These are phyloP conservation scores for Plestiodon gilberti DNA, from an alignment of 2,113 vertebrate species.

Conservation along the genomic window DNA sequence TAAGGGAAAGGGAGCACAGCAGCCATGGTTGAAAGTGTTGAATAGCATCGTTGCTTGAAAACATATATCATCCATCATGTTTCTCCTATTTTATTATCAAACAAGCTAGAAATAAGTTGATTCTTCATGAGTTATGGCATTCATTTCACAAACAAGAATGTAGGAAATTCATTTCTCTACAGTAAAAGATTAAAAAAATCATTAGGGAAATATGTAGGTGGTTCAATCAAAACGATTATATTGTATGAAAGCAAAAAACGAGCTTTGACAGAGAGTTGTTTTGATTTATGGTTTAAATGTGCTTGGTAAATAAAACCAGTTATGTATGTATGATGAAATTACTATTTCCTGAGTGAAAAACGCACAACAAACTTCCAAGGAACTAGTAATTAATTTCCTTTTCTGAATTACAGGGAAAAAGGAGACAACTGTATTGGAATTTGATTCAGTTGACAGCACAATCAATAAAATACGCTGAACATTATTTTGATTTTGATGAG, in stretches of 20 bases:
- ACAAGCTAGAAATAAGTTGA: slow-evolving; percentile 54
- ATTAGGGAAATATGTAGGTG: slow-evolving; percentile 63
- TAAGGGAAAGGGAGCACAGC: slow-evolving; percentile 39
- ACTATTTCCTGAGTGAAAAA: slow-evolving; percentile 40
- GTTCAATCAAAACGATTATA: slow-evolving; percentile 61
- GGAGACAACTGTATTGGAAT: background rate
- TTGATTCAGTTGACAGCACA: background rate
- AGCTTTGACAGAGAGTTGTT: slow-evolving; percentile 54
- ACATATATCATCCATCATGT: slow-evolving; percentile 58
- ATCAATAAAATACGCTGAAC: background rate
- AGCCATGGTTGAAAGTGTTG: slow-evolving; percentile 33
- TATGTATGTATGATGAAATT: slow-evolving; percentile 48
- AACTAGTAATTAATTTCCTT: slow-evolving; percentile 5
- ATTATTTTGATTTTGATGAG: background rate
- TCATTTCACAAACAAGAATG: slow-evolving; percentile 57
- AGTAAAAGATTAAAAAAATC: slow-evolving; percentile 59
- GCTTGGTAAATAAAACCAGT: slow-evolving; percentile 42
- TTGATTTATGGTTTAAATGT: slow-evolving; percentile 67
- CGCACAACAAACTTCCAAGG: background rate
- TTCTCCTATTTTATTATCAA: slow-evolving; percentile 60
- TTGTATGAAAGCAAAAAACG: slow-evolving; percentile 47
- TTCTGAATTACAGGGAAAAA: slow-evolving; percentile 16
- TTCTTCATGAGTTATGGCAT: slow-evolving; percentile 58
- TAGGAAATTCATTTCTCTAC: slow-evolving; percentile 58
- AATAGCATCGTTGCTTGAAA: slow-evolving; percentile 23